Percentiles rank a stretch among this genome's conserved stretches.
phyloP scores from a whole-genome alignment of 2,113 vertebrate genomes.

The Gymnogyps californianus region DNA sequence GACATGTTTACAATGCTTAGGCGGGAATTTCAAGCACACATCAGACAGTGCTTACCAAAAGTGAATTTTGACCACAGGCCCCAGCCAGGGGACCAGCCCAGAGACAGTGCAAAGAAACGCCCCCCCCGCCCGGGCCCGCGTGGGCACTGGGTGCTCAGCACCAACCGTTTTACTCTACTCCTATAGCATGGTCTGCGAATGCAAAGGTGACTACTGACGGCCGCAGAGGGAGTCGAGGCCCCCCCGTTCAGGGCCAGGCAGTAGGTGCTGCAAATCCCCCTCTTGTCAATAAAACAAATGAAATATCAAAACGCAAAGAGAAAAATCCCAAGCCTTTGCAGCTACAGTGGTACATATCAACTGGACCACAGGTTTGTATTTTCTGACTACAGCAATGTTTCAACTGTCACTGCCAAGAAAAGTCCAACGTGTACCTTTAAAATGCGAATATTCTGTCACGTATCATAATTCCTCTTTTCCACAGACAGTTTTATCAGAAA shows the following conservation, averaged over 20 bases:
- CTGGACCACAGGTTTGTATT: not conserved
- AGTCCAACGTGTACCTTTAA: not conserved
- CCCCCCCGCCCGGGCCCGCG: fast-evolving
- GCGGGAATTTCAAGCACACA: not conserved
- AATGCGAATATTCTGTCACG: not conserved
- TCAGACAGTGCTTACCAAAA: not conserved
- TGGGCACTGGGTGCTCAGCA: not conserved
- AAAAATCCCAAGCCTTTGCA: not conserved
- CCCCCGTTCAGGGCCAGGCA: not conserved
- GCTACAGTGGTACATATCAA: not conserved
- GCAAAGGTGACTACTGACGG: not conserved
- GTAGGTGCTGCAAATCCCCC: not conserved
- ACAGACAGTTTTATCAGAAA: not conserved
- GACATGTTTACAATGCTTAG: not conserved
- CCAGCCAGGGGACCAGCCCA: not conserved
- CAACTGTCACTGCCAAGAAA: not conserved
- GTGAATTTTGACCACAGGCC: not conserved
- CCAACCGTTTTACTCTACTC: not conserved
- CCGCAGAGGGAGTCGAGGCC: not conserved
- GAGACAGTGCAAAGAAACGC: not conserved
- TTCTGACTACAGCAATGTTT: not conserved
- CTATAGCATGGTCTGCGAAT: fast-evolving
- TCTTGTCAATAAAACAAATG: not conserved
- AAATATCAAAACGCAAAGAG: not conserved
- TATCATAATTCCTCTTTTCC: not conserved